Evolutionary conservation across 2,113 vertebrate genomes (phyloP).

Genomic region (Uropsilus gracilis): DNA sequence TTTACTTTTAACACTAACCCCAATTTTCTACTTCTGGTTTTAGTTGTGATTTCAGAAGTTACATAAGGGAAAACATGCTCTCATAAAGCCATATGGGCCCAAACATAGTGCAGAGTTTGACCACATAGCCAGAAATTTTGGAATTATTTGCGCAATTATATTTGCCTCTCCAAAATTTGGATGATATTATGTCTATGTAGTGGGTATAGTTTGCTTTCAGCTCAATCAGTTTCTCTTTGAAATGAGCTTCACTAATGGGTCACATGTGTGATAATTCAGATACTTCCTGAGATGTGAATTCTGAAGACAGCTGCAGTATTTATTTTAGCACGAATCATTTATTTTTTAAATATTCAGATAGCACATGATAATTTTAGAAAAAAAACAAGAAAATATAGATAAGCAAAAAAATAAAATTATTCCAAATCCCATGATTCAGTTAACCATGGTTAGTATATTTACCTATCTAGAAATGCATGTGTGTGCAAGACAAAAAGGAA

Average conservation of each 20-base stretch:
- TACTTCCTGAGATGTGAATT: conserved; percentile 66
- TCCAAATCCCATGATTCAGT: not conserved
- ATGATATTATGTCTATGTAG: conserved; percentile 34
- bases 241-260: conserved; percentile 60
- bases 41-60: conserved; percentile 57
- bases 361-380: conserved; percentile 44
- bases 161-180: conserved; percentile 47
- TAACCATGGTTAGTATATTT: not conserved
- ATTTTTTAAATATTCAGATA: conserved; percentile 54
- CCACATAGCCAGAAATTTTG: conserved; percentile 38
- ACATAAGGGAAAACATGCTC: conserved; percentile 49
- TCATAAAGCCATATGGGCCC: conserved; percentile 31
- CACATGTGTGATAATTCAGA: conserved; percentile 68
- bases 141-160: conserved; percentile 57
- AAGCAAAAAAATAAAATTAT: not conserved
- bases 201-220: conserved; percentile 50
- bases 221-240: conserved; percentile 61
- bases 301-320: conserved; percentile 48
- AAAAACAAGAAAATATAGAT: conserved; percentile 31
- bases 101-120: conserved; percentile 47
- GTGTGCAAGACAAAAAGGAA: not conserved
- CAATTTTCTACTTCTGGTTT: not conserved
- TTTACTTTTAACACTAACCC: conserved; percentile 10
- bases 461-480: not conserved
- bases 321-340: conserved; percentile 44